Conservation (phyloP, 1,140 invertebrate genomes). For the Eufriesea mexicana region DNA sequence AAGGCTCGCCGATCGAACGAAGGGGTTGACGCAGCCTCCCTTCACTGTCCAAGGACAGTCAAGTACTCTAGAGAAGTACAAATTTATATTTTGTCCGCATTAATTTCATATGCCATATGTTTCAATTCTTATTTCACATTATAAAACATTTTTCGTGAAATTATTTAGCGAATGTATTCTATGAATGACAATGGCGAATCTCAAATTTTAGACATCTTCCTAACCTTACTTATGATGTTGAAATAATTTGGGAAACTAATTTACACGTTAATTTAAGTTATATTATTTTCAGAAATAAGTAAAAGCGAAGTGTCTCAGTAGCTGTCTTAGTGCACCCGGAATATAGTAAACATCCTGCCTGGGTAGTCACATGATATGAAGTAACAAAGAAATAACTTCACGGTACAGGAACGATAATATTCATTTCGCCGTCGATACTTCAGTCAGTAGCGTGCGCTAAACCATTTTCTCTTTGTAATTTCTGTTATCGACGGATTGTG, state of each 20-base stretch:
- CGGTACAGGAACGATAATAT: conserved; percentile 28
- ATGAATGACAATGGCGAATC: no score
- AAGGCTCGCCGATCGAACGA: conserved; percentile 24
- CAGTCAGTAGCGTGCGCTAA: conserved; percentile 7
- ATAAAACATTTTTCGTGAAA: no score
- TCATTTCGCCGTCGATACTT: conserved; percentile 34
- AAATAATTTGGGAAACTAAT: no score
- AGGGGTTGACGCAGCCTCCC: conserved; percentile 48
- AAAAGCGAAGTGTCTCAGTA: not conserved
- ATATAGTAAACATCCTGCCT: not conserved
- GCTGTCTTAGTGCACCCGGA: not conserved
- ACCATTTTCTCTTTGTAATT: conserved; percentile 46
- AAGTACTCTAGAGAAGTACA: not conserved
- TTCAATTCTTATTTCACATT: not conserved
- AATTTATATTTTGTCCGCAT: not conserved
- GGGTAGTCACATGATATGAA: not conserved
- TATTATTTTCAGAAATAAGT: not conserved
- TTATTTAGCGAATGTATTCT: no score
- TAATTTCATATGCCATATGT: not conserved
- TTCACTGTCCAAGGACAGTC: not conserved
- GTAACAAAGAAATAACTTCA: conserved; percentile 29
- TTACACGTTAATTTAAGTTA: no score
- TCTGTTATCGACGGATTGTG: conserved; percentile 23
- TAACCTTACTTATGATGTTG: no score
- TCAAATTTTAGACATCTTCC: no score